Evolutionary conservation across 2,888 invertebrate genomes (phyloP).

Genomic region (Trichogramma dendrolimi): DNA sequence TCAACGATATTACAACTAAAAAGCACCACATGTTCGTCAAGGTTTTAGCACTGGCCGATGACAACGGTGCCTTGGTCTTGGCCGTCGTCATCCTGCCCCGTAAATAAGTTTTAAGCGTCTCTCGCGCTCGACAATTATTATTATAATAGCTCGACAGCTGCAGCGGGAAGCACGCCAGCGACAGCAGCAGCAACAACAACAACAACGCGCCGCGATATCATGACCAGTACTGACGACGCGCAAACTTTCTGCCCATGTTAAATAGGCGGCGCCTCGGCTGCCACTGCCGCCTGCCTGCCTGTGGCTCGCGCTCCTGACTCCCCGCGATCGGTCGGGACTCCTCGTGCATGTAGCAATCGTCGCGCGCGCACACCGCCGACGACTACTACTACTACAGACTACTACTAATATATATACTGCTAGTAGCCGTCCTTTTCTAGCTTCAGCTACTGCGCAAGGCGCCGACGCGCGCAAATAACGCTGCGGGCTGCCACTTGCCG

Average conservation of each 20-base stretch:
- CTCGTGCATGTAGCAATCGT: neutral
- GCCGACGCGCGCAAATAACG: too few relatives aligned
- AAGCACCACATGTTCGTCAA: neutral
- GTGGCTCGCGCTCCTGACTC: neutral
- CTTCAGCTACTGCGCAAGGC: too few relatives aligned
- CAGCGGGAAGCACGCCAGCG: conserved; percentile 48
- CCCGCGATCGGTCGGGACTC: neutral
- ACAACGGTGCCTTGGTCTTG: conserved; percentile 36
- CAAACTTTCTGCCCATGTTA: conserved; percentile 15
- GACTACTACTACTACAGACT: neutral
- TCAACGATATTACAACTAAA: neutral
- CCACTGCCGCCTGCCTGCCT: conserved; percentile 3
- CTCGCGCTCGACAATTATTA: neutral
- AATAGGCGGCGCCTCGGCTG: conserved; percentile 26
- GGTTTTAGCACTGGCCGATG: conserved; percentile 29
- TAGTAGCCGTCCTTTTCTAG: too few relatives aligned
- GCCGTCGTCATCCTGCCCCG: conserved; percentile 40
- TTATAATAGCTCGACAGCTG: conserved; percentile 29
- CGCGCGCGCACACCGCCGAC: neutral
- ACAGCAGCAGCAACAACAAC: conserved; percentile 39
- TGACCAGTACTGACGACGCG: conserved; percentile 45
- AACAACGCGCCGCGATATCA: conserved; percentile 41
- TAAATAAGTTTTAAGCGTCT: conserved; percentile 35
- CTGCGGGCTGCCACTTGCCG: too few relatives aligned
- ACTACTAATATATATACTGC: too few relatives aligned